Percentiles rank a stretch among this genome's conserved stretches.
Evolutionary conservation across 2,888 invertebrate species (phyloP).

Genomic region (Phania funesta): DNA sequence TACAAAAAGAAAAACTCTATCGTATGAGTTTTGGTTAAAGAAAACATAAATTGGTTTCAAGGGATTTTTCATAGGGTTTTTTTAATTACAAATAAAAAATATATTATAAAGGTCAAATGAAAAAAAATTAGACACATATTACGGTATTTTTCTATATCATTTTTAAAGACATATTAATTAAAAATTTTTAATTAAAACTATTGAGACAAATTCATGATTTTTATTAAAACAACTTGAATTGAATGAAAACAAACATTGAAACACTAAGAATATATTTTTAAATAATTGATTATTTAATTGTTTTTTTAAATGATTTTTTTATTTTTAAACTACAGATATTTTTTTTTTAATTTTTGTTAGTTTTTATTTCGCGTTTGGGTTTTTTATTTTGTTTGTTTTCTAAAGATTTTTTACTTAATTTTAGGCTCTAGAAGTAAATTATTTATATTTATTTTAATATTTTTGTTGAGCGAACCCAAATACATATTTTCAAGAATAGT

Average conservation of each 20-base stretch:
- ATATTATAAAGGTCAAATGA: conserved; percentile 35
- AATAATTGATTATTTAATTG: conserved; percentile 38
- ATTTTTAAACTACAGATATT: conserved; percentile 46
- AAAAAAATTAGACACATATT: conserved; percentile 48
- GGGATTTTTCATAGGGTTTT: not conserved
- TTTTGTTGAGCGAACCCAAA: conserved; percentile 69
- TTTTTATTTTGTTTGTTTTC: conserved; percentile 53
- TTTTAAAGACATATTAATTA: conserved; percentile 29
- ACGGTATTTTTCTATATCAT: conserved; percentile 52
- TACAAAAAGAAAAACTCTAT: not conserved
- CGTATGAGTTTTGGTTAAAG: not conserved
- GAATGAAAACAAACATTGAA: conserved; percentile 62
- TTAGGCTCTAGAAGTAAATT: conserved; percentile 59
- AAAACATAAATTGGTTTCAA: conserved; percentile 31
- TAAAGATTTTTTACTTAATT: conserved; percentile 61
- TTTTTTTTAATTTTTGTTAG: conserved; percentile 53
- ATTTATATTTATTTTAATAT: conserved; percentile 61
- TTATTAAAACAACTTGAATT: conserved; percentile 26
- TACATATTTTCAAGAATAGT: conserved; percentile 59
- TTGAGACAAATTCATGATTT: conserved; percentile 37
- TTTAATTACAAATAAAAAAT: conserved; percentile 33
- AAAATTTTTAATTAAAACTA: conserved; percentile 33
- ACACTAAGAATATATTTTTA: conserved; percentile 60
- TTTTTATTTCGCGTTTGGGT: conserved; percentile 50
- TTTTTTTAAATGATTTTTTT: conserved; percentile 23